These are phyloP conservation scores for Ciconia maguari DNA, from an alignment of 2,113 vertebrate genomes.

Conservation along the genomic window DNA sequence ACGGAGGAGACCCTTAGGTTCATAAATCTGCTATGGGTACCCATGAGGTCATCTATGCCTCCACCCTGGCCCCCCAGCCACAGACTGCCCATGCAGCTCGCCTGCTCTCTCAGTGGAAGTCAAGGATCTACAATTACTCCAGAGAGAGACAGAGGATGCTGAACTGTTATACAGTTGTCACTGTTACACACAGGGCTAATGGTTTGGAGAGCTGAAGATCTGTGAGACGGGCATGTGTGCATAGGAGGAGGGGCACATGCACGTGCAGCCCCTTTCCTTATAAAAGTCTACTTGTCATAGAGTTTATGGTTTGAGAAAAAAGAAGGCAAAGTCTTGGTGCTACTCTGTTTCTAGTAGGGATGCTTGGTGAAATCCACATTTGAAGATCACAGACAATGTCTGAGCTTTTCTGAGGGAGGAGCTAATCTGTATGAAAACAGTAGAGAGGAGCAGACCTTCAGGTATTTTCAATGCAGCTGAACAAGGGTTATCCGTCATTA, in stretches of 20 bases:
- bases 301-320: background rate
- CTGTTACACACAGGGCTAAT: background rate
- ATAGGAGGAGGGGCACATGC: rapidly evolving
- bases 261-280: background rate
- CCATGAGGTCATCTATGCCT: constrained; percentile 7
- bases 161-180: constrained; percentile 6
- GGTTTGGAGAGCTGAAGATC: background rate
- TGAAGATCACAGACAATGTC: background rate
- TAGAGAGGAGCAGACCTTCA: background rate
- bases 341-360: background rate
- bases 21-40: background rate
- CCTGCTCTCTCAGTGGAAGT: constrained; percentile 4
- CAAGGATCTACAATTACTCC: constrained; percentile 7
- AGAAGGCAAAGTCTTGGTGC: background rate
- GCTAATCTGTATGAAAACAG: background rate
- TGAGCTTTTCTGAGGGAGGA: background rate
- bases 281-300: background rate
- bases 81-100: background rate
- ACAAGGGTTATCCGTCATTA: background rate
- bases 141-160: constrained; percentile 22
- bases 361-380: background rate
- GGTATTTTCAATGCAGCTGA: background rate
- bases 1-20: background rate
- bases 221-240: background rate
- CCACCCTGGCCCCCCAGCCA: background rate